Evolutionary conservation across 2,113 vertebrate species (phyloP), one percentile per base, ranked within the genome.

Genomic region (Stomatorhinus ivindoensis): DNA sequence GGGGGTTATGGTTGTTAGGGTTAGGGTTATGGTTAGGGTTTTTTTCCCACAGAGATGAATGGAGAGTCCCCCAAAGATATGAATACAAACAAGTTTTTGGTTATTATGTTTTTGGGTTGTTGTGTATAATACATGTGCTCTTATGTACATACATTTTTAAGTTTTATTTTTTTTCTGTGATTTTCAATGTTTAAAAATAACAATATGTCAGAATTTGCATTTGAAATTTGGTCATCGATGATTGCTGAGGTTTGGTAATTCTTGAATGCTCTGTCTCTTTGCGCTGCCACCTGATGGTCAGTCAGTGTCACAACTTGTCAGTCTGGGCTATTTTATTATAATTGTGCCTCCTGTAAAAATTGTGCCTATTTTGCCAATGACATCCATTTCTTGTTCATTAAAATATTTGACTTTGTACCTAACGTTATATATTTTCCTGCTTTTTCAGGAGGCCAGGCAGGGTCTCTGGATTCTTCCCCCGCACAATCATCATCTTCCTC

Each of bases 401-500:
- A 31, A 42, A 65, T 58, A 10, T 13, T 55, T 53, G 48, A 15
- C 35, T 44, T 58, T 61, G 39, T 46, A 69, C 76, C 3, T n/a
- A 6, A 44, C 7, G 2, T 24, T 0, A 7, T 6, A 8, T 69
- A 58, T 53, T 7, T 24, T 24, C 39, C 19, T 31, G 19, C 6
- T 92, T 89, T 88, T 93, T 90, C 3, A 96, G 95, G 94, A 73
- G 93, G 93, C 89, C 95, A 95, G 80, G 91, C 93, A 19, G 94
- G 92, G 90, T 93, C 94, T 91, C 93, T 95, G 19, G 95, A 96
- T 88, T 93, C 95, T 21, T 95, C 94, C 3, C 94, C 95, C 0
- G 94, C 92, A 80, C 15, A 35, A 80, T 80, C 73, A 0, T 94
- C 95, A 42, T 95, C 94, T 55, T 93, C 94, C n/a, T 94, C 95